Evolutionary conservation across 1,140 invertebrate species (phyloP), one percentile per base, ranked within the genome.

Genomic region (Belonocnema kinseyi): DNA sequence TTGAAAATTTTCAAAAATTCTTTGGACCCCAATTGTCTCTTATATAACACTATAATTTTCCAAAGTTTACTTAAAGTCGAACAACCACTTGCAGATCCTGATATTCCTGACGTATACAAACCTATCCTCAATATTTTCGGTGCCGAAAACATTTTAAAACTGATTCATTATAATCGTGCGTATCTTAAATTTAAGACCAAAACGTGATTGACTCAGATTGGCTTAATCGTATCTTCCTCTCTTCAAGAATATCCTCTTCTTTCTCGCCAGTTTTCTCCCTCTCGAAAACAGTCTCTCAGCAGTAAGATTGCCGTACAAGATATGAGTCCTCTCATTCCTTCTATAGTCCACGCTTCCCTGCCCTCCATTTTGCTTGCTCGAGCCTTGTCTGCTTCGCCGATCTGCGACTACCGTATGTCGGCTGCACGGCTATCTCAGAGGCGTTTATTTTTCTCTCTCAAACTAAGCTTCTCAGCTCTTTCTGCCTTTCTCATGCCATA

Each of bases 281-380:
- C 85, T 85, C 85, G 89, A 90, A 90, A 89, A 90, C 86, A 89
- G 88, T 90, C 88, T 90, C 89, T 91, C 89, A 89, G 85, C 90
- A 85, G 87, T 88, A 83, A 91, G 90, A 91, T 91, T 88, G 85
- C 87, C 83, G 88, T 86, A 88, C 89, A 88, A 91, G 89, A 91
- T 91, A 91, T 90, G 89, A 81, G 81, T 83, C 78, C 77, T 74
- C 79, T 79, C 61, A 77, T 83, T 89, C 87, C 89, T 91, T 91
- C 89, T 91, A 90, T 91, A 91, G 91, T 90, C 88, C 87, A 89
- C 89, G 89, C 88, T 90, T 86, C 88, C 87, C 90, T 88, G 88
- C 85, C 88, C 88, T 90, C 88, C 88, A 90, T 91, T 89, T 89
- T 88, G 87, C 89, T 89, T 88, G 88, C 87, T 88, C 85, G 86